These are phyloP conservation scores for Poeciliopsis paucimaculata DNA, from an alignment of 2,797 vertebrate species.

Conservation along the genomic window DNA sequence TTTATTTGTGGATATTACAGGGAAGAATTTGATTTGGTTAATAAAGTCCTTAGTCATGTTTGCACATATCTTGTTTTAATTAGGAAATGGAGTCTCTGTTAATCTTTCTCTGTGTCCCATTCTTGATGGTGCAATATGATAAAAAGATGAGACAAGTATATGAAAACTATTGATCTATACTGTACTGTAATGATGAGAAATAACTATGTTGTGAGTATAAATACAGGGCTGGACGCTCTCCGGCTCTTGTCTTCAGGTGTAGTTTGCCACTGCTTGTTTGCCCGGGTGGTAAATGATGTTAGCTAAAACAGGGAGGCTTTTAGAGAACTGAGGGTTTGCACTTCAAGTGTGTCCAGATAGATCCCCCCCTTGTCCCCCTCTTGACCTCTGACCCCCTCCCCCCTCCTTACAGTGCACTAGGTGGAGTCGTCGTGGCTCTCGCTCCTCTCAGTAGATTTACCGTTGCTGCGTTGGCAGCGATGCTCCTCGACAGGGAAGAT, in stretches of 20 bases:
- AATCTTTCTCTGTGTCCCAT: slow-evolving; percentile 84
- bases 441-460: slow-evolving; percentile 81
- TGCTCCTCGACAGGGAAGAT: slow-evolving; percentile 80
- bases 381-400: too few relatives aligned
- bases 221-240: slow-evolving; percentile 76
- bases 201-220: slow-evolving; percentile 80
- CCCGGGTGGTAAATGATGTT: slow-evolving; percentile 78
- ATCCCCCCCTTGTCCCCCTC: slow-evolving; percentile 23
- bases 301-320: slow-evolving; percentile 77
- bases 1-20: slow-evolving; percentile 93
- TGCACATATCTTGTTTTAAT: slow-evolving; percentile 89
- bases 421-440: slow-evolving; percentile 76
- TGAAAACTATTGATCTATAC: slow-evolving; percentile 81
- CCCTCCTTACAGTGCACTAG: slow-evolving; percentile 79
- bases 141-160: slow-evolving; percentile 80
- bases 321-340: slow-evolving; percentile 72
- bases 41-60: slow-evolving; percentile 91
- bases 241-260: slow-evolving; percentile 82
- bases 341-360: slow-evolving; percentile 76
- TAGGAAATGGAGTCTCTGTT: slow-evolving; percentile 88
- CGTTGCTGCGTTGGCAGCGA: slow-evolving; percentile 81
- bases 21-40: slow-evolving; percentile 88
- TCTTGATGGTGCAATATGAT: slow-evolving; percentile 87
- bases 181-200: slow-evolving; percentile 83
- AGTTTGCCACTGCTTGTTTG: slow-evolving; percentile 79